A percentile compares a stretch with the other conserved stretches of the same genome.
phyloP scores from a whole-genome alignment of 2,888 invertebrate genomes.

The Lacanobia oleracea region DNA sequence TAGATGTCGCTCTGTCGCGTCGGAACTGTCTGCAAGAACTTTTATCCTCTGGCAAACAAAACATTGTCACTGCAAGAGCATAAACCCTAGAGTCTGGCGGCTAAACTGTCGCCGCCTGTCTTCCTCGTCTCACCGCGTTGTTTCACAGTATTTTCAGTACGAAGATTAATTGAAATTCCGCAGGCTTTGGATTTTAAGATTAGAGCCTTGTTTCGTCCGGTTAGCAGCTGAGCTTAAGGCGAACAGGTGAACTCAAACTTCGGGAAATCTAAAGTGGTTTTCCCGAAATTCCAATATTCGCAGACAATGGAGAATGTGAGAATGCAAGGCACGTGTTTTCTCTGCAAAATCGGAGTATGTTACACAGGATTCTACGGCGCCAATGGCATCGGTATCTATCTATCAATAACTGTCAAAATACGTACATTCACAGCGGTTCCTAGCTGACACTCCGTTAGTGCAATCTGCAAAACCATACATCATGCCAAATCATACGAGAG shows the following conservation, averaged over 20 bases:
- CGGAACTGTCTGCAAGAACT: background rate
- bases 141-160: conserved; percentile 6
- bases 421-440: conserved; percentile 48
- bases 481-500: conserved; percentile 49
- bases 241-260: background rate
- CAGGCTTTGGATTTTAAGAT: conserved; percentile 19
- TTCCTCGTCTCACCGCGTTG: background rate
- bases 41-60: background rate
- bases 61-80: background rate
- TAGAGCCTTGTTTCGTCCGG: conserved; percentile 15
- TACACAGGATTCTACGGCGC: conserved; percentile 13
- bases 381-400: conserved; percentile 37
- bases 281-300: background rate
- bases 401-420: conserved; percentile 60
- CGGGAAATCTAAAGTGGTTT: background rate
- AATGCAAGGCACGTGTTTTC: conserved; percentile 6
- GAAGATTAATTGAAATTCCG: conserved; percentile 26
- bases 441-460: conserved; percentile 51
- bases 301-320: background rate
- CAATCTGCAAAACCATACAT: conserved; percentile 57
- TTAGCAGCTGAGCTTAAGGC: conserved; percentile 14
- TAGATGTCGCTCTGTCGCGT: background rate
- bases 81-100: background rate
- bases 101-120: background rate
- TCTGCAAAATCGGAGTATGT: conserved; percentile 1